Percentiles rank a stretch among this genome's conserved stretches.
Evolutionary conservation across 2,113 vertebrate species (phyloP).

Genomic region (Tauraco erythrolophus): DNA sequence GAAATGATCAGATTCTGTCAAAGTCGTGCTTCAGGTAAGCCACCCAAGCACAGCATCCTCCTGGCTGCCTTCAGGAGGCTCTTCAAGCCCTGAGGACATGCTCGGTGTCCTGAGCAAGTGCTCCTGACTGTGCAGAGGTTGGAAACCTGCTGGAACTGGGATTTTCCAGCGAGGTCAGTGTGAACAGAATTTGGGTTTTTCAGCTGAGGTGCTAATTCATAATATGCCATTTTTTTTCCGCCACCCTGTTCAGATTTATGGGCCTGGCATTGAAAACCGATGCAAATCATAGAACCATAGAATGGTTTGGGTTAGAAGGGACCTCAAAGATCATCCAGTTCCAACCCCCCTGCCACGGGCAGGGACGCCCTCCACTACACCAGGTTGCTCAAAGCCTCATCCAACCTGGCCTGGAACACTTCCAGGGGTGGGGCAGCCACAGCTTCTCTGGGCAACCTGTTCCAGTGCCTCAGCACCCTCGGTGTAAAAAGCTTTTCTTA

Average conservation of each 20-base stretch:
- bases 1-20: neutral
- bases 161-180: neutral
- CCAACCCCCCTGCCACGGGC: too few relatives aligned
- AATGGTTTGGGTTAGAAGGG: too few relatives aligned
- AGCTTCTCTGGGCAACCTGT: too few relatives aligned
- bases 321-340: too few relatives aligned
- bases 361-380: too few relatives aligned
- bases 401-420: too few relatives aligned
- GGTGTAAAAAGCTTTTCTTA: too few relatives aligned
- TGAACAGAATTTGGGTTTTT: neutral
- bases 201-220: neutral
- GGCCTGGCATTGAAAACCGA: neutral
- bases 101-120: neutral
- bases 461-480: too few relatives aligned
- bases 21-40: neutral
- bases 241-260: neutral
- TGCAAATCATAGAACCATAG: neutral
- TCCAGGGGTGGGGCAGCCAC: too few relatives aligned
- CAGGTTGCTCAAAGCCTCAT: too few relatives aligned
- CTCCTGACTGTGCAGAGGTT: neutral
- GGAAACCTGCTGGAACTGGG: neutral
- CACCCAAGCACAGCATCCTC: accelerated
- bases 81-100: neutral
- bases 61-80: neutral
- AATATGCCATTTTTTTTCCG: accelerated